Evolutionary conservation across 2,113 vertebrate species (phyloP).

Genomic region (Callocephalon fimbriatum): DNA sequence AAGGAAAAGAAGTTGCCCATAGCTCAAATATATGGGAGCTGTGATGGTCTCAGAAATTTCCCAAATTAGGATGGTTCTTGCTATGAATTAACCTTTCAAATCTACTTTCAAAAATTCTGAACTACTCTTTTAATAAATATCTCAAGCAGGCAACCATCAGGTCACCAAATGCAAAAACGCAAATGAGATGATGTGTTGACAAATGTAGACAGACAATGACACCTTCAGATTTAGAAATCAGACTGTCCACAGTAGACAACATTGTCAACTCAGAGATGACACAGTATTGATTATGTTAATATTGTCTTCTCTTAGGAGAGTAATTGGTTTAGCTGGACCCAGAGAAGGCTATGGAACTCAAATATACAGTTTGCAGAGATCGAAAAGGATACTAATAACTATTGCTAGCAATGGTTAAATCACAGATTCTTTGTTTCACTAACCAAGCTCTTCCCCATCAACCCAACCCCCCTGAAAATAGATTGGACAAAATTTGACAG

Average conservation of each 20-base stretch:
- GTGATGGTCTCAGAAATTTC: neutral
- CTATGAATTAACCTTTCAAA: neutral
- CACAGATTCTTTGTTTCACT: neutral
- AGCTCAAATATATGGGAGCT: neutral
- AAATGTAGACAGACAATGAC: neutral
- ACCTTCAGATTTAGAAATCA: neutral
- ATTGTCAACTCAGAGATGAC: neutral
- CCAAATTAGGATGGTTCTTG: neutral
- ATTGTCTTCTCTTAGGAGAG: neutral
- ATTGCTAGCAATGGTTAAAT: neutral
- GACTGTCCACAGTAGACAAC: neutral
- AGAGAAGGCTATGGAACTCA: neutral
- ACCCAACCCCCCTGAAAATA: rapidly evolving
- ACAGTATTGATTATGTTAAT: neutral
- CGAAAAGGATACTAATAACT: neutral
- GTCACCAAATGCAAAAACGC: neutral
- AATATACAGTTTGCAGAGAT: neutral
- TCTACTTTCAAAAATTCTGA: neutral
- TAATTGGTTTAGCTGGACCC: neutral
- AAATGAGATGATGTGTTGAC: neutral
- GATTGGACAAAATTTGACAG: neutral
- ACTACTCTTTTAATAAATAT: neutral
- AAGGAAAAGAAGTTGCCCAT: neutral
- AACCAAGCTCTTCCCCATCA: neutral
- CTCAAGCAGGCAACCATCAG: neutral